Evolutionary conservation across 2,113 vertebrate species (phyloP).

Genomic region (Turdus rufiventris): DNA sequence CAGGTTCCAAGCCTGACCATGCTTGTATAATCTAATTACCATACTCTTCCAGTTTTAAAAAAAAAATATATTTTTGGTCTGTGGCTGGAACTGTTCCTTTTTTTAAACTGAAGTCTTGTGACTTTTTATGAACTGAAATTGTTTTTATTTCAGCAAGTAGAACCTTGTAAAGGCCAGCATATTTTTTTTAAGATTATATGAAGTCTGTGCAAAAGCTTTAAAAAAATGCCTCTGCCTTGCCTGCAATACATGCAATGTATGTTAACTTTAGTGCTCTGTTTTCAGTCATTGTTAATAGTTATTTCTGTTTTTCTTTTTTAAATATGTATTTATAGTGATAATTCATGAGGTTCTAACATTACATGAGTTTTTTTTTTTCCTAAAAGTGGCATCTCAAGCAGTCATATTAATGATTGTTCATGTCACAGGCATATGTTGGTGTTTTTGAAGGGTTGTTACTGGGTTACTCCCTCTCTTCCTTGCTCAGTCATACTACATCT

Average conservation of each 20-base stretch:
- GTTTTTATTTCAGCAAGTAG: conserved; percentile 81
- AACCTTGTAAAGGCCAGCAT: conserved; percentile 89
- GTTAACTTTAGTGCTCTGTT: conserved; percentile 79
- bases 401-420: conserved; percentile 64
- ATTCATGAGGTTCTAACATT: conserved; percentile 75
- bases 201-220: conserved; percentile 99
- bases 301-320: conserved; percentile 72
- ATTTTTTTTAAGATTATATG: conserved; percentile 93
- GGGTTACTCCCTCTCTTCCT: conserved; percentile 29
- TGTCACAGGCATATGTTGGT: conserved; percentile 59
- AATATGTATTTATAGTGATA: conserved; percentile 79
- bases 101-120: conserved; percentile 77
- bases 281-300: conserved; percentile 75
- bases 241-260: conserved; percentile 89
- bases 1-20: conserved; percentile 81
- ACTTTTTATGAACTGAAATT: conserved; percentile 82
- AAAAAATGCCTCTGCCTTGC: conserved; percentile 98
- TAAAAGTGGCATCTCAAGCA: conserved; percentile 67
- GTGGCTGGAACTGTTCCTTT: conserved; percentile 78
- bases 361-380: conserved; percentile 46
- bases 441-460: conserved; percentile 66
- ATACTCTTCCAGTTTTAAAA: conserved; percentile 77
- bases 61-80: conserved; percentile 76
- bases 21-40: conserved; percentile 81
- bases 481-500: conserved; percentile 28